Evolutionary conservation across 2,888 invertebrate genomes (phyloP), one percentile per base, ranked within the genome.

Genomic region (Steromphala cineraria): DNA sequence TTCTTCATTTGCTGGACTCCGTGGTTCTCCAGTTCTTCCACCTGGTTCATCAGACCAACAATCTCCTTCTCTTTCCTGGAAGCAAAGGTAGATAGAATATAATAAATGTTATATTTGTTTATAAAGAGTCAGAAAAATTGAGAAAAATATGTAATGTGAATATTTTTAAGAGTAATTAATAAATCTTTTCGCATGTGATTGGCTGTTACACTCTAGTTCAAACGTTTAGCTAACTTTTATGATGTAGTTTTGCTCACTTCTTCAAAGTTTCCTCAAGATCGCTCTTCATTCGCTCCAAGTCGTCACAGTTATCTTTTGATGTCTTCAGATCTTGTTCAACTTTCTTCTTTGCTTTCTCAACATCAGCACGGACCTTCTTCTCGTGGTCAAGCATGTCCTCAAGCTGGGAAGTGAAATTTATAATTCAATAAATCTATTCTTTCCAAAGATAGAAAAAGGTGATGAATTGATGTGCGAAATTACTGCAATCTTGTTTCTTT

Each of bases 311-410:
- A 15, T 62, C 62, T 28, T 28, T 62, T 0, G 62, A 62, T 15
- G 28, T 15, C 62, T 62, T 62, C 21, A 62, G 62, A 24, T 62
- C 62, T 28, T 62, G 62, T 24, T 62, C 62, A 4, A 62, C 24
- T 28, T 62, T 62, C 21, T 28, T 62, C 62, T 98, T 99, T 93
- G 96, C 92, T 95, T 99, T 99, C 95, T 99, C 99, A 92, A 99
- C 97, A 94, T 99, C 99, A 91, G 96, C 98, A 90, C 96, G 97
- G 92, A 98, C 95, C 95, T 99, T 99, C 98, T 99, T 99, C 95
- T 99, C 99, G 92, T 99, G 97, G 95, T 99, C 99, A 91, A 99
- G 95, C 82, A 98, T 98, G 94, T 99, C 99, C 94, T 99, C 99
- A 90, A 99, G 96, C 91, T 62, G 21, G 10, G 21, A 56, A 19